phyloP scores from a whole-genome alignment of 2,113 vertebrate species.

The Chloroceryle aenea region DNA sequence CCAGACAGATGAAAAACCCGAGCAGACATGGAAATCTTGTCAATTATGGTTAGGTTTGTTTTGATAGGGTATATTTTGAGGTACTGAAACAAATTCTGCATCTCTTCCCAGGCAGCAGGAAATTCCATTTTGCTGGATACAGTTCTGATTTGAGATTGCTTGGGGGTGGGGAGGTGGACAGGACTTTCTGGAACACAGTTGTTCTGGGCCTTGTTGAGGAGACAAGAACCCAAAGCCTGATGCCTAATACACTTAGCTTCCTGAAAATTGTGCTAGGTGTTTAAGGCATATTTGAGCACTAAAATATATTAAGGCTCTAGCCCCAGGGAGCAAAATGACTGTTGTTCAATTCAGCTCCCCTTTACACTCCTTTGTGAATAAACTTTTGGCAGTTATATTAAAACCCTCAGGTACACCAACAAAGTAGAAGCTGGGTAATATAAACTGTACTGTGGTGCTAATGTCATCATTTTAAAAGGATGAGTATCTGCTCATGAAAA shows the following conservation, averaged over 20 bases:
- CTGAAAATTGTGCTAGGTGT: not conserved
- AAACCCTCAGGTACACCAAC: not conserved
- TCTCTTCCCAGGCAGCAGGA: not conserved
- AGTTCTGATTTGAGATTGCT: not conserved
- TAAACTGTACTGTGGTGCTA: not conserved
- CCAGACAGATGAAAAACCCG: not conserved
- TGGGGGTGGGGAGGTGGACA: fast-evolving
- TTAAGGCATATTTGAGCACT: not conserved
- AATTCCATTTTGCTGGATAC: not conserved
- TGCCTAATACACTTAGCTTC: not conserved
- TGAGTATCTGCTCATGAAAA: not conserved
- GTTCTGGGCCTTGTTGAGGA: not conserved
- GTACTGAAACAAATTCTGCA: not conserved
- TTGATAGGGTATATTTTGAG: not conserved
- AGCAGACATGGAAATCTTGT: not conserved
- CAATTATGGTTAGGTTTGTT: not conserved
- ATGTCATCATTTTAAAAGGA: not conserved
- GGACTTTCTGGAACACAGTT: not conserved
- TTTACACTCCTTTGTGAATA: not conserved
- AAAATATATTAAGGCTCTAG: not conserved
- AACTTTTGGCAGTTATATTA: not conserved
- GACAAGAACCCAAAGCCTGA: not conserved
- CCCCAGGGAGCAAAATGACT: not conserved
- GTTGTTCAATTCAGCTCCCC: not conserved
- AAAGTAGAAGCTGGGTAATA: not conserved